phyloP scores from a whole-genome alignment of 2,888 invertebrate species.

The Tinea semifulvella region DNA sequence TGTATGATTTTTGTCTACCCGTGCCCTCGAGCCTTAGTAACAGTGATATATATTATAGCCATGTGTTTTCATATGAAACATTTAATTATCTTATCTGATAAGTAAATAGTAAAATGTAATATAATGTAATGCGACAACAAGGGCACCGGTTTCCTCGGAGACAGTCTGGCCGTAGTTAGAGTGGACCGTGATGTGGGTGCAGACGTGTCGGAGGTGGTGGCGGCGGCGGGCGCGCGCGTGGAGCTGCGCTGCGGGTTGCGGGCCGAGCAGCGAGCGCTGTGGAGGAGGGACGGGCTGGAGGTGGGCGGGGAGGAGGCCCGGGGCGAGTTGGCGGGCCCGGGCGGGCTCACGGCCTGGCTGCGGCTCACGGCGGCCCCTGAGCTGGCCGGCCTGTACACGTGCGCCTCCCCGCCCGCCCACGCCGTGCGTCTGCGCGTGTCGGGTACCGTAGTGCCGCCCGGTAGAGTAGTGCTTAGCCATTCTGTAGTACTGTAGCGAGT shows the following conservation, averaged over 20 bases:
- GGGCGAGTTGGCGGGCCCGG: too few species aligned
- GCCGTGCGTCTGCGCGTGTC: conserved; percentile 25
- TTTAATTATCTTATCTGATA: too few species aligned
- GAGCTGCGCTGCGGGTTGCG: conserved; percentile 5
- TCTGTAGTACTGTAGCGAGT: conserved; percentile 10
- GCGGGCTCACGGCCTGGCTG: conserved; percentile 21
- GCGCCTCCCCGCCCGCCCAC: conserved; percentile 25
- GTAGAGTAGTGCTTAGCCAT: neutral
- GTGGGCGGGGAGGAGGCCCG: conserved; percentile 19
- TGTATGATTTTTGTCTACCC: too few species aligned
- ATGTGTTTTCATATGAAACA: too few species aligned
- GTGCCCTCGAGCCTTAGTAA: too few species aligned
- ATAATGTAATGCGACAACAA: conserved; percentile 7
- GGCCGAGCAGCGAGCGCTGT: conserved; percentile 14
- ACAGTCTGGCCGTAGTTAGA: conserved; percentile 23
- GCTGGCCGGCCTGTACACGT: conserved; percentile 19
- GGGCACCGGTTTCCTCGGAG: conserved; percentile 22
- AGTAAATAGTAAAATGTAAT: neutral
- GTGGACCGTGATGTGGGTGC: conserved; percentile 6
- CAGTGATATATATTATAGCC: too few species aligned
- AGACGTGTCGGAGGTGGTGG: neutral
- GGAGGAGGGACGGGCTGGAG: conserved; percentile 8
- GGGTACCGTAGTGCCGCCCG: conserved; percentile 2
- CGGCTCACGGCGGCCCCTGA: conserved; percentile 18
- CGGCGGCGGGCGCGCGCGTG: conserved; percentile 14